phyloP scores from a whole-genome alignment of 2,797 vertebrate species.

The Nyctibius grandis region DNA sequence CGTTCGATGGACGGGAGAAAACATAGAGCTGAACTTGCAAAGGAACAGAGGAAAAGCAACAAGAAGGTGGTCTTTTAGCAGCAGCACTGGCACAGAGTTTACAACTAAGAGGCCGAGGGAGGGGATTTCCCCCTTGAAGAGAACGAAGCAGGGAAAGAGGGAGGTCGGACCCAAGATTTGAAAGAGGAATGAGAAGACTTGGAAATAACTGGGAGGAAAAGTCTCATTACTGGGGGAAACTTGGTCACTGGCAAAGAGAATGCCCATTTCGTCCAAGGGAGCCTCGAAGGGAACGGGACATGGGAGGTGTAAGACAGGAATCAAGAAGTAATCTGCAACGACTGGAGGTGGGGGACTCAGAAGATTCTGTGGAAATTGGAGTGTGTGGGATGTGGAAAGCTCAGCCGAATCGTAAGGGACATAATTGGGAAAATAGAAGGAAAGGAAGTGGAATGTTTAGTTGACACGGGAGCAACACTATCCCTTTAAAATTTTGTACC shows the following conservation, averaged over 20 bases:
- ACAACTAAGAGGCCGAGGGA: neutral
- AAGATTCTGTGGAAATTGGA: neutral
- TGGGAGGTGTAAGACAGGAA: neutral
- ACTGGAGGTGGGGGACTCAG: neutral
- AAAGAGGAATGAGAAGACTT: neutral
- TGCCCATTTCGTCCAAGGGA: rapidly evolving
- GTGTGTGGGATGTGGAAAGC: neutral
- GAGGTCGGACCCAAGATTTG: neutral
- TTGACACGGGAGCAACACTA: neutral
- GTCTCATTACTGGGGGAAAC: neutral
- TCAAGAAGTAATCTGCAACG: neutral
- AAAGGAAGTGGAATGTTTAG: neutral
- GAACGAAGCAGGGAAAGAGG: neutral
- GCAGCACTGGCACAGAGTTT: neutral
- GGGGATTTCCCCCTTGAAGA: neutral
- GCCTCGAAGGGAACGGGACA: neutral
- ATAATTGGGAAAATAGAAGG: neutral
- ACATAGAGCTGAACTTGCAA: neutral
- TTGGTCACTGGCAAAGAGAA: neutral
- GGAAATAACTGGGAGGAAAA: neutral
- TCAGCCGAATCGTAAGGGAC: neutral
- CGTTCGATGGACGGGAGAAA: neutral
- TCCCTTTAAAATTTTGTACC: neutral
- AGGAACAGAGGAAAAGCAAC: neutral
- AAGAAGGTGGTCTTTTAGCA: neutral